These are phyloP conservation scores for Piaya cayana DNA, from an alignment of 2,113 vertebrate species.

Conservation along the genomic window DNA sequence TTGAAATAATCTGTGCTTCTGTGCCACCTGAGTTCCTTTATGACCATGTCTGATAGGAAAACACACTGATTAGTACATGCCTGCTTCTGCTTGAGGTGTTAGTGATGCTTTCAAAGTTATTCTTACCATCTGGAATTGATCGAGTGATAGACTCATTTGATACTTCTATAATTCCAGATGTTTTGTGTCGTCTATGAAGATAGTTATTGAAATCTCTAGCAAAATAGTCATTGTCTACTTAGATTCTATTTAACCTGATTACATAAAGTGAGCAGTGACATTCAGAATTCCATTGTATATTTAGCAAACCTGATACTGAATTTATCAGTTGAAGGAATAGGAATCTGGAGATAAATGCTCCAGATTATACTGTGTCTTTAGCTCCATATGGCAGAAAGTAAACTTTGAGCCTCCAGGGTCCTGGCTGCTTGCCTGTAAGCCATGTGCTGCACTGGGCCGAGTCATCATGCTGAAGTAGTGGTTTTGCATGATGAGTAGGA, in stretches of 20 bases:
- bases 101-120: neutral
- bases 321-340: neutral
- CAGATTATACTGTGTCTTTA: neutral
- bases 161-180: neutral
- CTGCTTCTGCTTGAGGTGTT: neutral
- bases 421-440: neutral
- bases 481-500: neutral
- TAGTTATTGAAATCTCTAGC: neutral
- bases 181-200: neutral
- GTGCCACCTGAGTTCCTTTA: neutral
- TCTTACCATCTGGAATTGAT: neutral
- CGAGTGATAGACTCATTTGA: fast-evolving
- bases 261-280: neutral
- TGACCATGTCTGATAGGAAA: neutral
- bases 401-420: neutral
- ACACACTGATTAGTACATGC: neutral
- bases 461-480: neutral
- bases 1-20: neutral
- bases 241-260: neutral
- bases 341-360: neutral
- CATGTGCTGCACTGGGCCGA: neutral
- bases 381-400: neutral
- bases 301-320: neutral
- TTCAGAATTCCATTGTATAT: neutral
- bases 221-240: neutral